Conservation (phyloP, 2,888 invertebrate genomes). For the Stenichneumon culpator region DNA sequence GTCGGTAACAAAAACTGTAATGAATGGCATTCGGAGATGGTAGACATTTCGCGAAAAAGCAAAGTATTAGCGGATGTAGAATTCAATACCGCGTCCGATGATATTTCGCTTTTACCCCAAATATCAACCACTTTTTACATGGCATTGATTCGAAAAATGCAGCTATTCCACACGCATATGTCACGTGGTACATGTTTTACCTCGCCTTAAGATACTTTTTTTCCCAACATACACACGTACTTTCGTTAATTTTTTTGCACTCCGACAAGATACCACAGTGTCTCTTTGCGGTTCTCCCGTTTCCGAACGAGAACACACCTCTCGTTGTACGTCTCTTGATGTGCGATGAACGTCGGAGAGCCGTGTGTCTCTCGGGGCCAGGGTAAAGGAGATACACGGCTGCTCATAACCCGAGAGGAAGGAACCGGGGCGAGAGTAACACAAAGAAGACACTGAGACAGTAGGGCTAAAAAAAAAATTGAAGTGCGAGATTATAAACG, state of each 20-base stretch:
- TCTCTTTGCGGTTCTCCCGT: background rate
- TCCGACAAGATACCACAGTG: background rate
- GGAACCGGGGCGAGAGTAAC: background rate
- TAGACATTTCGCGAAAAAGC: no score
- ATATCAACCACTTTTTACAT: no score
- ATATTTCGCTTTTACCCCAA: no score
- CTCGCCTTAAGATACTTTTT: background rate
- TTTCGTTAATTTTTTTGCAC: background rate
- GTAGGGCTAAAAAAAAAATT: background rate
- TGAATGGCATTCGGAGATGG: no score
- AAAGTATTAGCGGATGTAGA: no score
- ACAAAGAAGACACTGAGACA: background rate
- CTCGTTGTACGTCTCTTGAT: background rate
- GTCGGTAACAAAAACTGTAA: no score
- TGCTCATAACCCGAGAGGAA: constrained; percentile 1
- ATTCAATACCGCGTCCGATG: no score
- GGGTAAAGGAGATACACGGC: background rate
- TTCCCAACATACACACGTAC: background rate
- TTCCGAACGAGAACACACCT: background rate
- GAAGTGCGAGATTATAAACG: constrained; percentile 7
- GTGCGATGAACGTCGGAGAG: background rate
- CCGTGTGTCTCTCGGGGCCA: constrained; percentile 1
- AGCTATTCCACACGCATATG: no score
- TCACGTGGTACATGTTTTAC: no score
- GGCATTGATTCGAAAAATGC: no score